These are phyloP conservation scores for Phaonia tiefii DNA, from an alignment of 2,888 invertebrate genomes.

Conservation along the genomic window DNA sequence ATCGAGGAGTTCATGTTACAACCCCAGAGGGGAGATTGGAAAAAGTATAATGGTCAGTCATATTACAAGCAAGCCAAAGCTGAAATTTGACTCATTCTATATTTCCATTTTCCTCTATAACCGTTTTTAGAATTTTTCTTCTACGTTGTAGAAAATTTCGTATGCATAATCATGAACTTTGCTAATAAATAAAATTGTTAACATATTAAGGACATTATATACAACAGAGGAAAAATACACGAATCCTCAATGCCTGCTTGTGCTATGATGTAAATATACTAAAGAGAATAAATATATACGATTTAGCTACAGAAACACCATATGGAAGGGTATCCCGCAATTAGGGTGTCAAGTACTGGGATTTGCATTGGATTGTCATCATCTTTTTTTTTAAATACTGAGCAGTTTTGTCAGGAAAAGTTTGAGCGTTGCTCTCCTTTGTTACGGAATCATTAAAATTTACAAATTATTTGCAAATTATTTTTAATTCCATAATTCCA, in stretches of 20 bases:
- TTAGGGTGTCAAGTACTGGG: slow-evolving; percentile 54
- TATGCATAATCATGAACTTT: slow-evolving; percentile 58
- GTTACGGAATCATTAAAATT: slow-evolving; percentile 20
- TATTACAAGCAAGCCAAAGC: neutral
- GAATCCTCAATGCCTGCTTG: slow-evolving; percentile 41
- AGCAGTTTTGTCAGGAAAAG: too few relatives aligned
- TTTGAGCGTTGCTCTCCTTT: neutral
- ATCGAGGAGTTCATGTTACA: slow-evolving; percentile 11
- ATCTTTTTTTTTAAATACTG: too few relatives aligned
- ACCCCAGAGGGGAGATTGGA: neutral
- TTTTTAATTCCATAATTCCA: slow-evolving; percentile 39
- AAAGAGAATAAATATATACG: slow-evolving; percentile 26
- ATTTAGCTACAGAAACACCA: slow-evolving; percentile 12
- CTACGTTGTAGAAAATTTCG: slow-evolving; percentile 27
- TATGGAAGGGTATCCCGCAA: slow-evolving; percentile 64
- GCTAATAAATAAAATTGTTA: slow-evolving; percentile 52
- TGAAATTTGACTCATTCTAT: slow-evolving; percentile 51
- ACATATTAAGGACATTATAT: slow-evolving; percentile 54
- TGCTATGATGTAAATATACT: slow-evolving; percentile 14
- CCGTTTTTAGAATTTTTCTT: neutral
- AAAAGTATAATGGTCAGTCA: slow-evolving; percentile 48
- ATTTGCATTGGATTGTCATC: slow-evolving; percentile 37
- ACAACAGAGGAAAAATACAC: neutral
- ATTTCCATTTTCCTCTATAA: neutral
- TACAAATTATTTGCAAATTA: slow-evolving; percentile 40